phyloP scores from a whole-genome alignment of 2,113 vertebrate species.

The Poecilia latipinna region DNA sequence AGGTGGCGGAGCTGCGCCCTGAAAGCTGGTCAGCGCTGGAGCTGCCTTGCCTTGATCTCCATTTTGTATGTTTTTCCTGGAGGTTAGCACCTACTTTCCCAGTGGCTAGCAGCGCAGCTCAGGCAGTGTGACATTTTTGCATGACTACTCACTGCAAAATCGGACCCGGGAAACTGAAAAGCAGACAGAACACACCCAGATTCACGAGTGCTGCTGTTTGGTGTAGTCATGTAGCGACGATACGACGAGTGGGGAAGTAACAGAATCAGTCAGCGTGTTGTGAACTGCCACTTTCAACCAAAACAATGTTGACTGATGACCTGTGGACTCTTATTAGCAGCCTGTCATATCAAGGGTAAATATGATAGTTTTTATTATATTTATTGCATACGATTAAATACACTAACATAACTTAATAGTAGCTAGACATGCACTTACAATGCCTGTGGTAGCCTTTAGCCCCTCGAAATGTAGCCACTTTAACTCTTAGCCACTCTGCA shows the following conservation, averaged over 20 bases:
- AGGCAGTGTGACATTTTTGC: slow-evolving; percentile 27
- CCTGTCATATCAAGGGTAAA: slow-evolving; percentile 71
- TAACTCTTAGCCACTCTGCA: slow-evolving; percentile 44
- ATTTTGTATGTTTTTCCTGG: slow-evolving; percentile 85
- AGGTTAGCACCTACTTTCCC: slow-evolving; percentile 78
- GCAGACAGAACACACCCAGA: background rate
- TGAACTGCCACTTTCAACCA: slow-evolving; percentile 66
- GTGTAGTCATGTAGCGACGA: slow-evolving; percentile 24
- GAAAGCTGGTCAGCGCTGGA: slow-evolving; percentile 55
- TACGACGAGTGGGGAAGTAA: slow-evolving; percentile 25
- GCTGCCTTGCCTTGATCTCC: slow-evolving; percentile 72
- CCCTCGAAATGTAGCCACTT: slow-evolving; percentile 28
- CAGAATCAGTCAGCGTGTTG: slow-evolving; percentile 56
- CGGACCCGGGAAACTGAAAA: background rate
- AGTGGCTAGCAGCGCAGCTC: slow-evolving; percentile 54
- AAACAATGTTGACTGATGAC: slow-evolving; percentile 82
- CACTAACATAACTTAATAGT: too few species aligned
- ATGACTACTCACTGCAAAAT: slow-evolving; percentile 15
- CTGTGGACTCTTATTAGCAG: slow-evolving; percentile 60
- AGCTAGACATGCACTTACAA: background rate
- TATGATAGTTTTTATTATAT: slow-evolving; percentile 10
- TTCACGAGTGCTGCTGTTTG: background rate
- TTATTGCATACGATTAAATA: background rate
- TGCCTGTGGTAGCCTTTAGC: slow-evolving; percentile 12
- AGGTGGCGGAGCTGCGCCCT: slow-evolving; percentile 58